Conservation (phyloP, 2,113 vertebrate species). For the Accipiter cooperii region DNA sequence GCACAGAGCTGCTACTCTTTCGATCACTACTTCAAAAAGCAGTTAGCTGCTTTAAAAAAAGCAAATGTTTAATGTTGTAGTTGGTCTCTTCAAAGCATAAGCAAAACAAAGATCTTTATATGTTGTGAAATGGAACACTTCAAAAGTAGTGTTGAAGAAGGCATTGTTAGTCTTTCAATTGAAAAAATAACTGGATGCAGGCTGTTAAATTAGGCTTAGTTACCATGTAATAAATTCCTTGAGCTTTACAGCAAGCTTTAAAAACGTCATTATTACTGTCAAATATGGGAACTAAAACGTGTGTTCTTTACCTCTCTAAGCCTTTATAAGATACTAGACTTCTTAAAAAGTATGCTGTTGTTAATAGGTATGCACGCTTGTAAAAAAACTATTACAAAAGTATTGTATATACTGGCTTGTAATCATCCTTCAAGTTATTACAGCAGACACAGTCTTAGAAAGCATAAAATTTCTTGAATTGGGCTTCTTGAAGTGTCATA, state of each 20-base stretch:
- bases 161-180: neutral
- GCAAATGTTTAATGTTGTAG: neutral
- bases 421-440: neutral
- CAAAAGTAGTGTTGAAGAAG: neutral
- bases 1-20: neutral
- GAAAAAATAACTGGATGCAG: neutral
- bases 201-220: neutral
- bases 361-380: neutral
- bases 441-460: neutral
- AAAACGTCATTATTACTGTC: neutral
- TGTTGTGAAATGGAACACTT: neutral
- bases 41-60: neutral
- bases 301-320: neutral
- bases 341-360: neutral
- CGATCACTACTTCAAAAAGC: neutral
- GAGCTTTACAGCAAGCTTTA: neutral
- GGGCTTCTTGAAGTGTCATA: neutral
- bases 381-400: neutral
- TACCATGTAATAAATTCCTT: neutral
- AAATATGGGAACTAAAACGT: neutral
- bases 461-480: neutral
- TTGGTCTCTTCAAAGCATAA: neutral
- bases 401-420: neutral
- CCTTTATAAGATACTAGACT: neutral
- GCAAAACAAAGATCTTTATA: neutral